Percentiles rank a stretch among this genome's conserved stretches.
Evolutionary conservation across 2,113 vertebrate species (phyloP).

Genomic region (Hyla sarda): DNA sequence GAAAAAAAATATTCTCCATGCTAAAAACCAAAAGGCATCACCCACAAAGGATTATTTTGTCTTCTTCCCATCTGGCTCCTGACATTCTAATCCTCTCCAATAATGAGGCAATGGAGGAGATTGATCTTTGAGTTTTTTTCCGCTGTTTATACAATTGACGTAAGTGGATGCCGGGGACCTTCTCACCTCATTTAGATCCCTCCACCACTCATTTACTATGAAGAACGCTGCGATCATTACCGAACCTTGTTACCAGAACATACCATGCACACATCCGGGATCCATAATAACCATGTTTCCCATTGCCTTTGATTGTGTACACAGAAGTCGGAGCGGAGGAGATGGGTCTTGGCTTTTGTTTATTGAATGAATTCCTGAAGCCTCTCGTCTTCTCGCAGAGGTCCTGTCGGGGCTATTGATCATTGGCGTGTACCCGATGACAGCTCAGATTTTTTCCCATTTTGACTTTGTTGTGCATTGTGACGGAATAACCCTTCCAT

Average conservation of each 20-base stretch:
- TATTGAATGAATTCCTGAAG: slow-evolving; percentile 13
- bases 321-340: not conserved
- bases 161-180: slow-evolving; percentile 37
- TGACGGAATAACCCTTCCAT: not conserved
- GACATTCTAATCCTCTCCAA: slow-evolving; percentile 26
- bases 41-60: not conserved
- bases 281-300: not conserved
- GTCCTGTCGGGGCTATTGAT: slow-evolving; percentile 24
- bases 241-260: not conserved
- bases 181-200: slow-evolving; percentile 47
- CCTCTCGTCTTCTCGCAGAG: slow-evolving; percentile 10
- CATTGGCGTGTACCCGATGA: not conserved
- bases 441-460: slow-evolving; percentile 5
- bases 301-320: not conserved
- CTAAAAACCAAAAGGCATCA: no score
- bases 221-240: slow-evolving; percentile 22
- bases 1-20: no score
- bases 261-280: not conserved
- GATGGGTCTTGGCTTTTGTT: slow-evolving; percentile 23
- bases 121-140: slow-evolving; percentile 18
- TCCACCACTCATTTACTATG: slow-evolving; percentile 3
- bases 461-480: not conserved
- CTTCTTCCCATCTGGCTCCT: not conserved
- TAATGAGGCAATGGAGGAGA: slow-evolving; percentile 44
- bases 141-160: slow-evolving; percentile 43